These are phyloP conservation scores for Psittacula cyanocephala DNA, from an alignment of 2,113 vertebrate species.

Conservation along the genomic window DNA sequence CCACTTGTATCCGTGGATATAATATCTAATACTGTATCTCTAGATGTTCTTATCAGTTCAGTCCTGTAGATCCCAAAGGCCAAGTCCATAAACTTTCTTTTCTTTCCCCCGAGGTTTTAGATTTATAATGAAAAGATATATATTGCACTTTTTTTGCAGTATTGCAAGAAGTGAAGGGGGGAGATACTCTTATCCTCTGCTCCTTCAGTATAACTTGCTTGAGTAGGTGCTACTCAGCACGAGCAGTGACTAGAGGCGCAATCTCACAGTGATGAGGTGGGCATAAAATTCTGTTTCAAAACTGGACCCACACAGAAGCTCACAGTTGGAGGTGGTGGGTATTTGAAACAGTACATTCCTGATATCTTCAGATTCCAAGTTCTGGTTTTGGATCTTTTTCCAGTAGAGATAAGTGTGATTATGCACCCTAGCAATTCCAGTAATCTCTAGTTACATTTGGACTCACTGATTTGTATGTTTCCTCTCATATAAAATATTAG, in stretches of 20 bases:
- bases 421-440: not conserved
- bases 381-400: not conserved
- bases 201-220: not conserved
- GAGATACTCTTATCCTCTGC: not conserved
- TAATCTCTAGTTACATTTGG: not conserved
- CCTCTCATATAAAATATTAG: not conserved
- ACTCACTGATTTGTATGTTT: not conserved
- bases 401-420: not conserved
- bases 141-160: not conserved
- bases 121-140: not conserved
- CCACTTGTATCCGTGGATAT: not conserved
- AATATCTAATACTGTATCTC: not conserved
- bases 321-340: not conserved
- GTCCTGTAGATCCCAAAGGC: not conserved
- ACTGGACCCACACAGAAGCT: not conserved
- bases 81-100: not conserved
- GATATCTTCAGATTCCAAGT: not conserved
- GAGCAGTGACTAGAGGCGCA: not conserved
- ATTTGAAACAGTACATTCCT: not conserved
- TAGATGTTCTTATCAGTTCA: conserved; percentile 3
- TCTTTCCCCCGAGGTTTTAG: not conserved
- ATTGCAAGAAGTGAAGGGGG: not conserved
- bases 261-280: not conserved
- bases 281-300: not conserved
- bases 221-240: not conserved